phyloP scores from a whole-genome alignment of 2,797 vertebrate genomes.

The Geotrypetes seraphini region DNA sequence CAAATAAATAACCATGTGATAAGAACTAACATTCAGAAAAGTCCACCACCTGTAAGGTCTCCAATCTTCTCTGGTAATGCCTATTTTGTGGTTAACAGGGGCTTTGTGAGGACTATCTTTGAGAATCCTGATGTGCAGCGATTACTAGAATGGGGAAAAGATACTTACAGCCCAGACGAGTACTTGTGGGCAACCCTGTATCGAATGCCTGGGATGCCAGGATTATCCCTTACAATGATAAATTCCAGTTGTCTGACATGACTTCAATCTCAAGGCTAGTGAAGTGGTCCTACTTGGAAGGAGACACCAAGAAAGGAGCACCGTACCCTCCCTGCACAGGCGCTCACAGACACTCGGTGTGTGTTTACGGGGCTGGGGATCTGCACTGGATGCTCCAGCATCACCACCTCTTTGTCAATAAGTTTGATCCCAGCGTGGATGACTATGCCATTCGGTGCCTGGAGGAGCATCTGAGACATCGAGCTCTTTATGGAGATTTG shows the following conservation, averaged over 20 bases:
- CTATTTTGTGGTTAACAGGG: constrained; percentile 65
- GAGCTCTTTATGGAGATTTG: too few species aligned
- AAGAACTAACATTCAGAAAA: constrained; percentile 33
- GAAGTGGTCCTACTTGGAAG: constrained; percentile 68
- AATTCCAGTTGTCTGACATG: constrained; percentile 74
- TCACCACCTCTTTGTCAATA: constrained; percentile 80
- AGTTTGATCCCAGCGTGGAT: constrained; percentile 76
- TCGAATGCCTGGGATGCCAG: constrained; percentile 65
- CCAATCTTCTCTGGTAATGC: constrained; percentile 79
- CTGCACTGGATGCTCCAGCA: constrained; percentile 69
- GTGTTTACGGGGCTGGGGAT: constrained; percentile 77
- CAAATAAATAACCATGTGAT: constrained; percentile 4
- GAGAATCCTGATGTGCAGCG: constrained; percentile 28
- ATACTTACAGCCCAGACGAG: constrained; percentile 87
- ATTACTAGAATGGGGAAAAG: constrained; percentile 75
- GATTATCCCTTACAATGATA: constrained; percentile 46
- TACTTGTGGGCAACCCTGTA: constrained; percentile 82
- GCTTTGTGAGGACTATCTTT: constrained; percentile 65
- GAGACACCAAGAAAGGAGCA: constrained; percentile 55
- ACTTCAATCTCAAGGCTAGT: constrained; percentile 63
- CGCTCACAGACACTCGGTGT: constrained; percentile 51
- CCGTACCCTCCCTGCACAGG: constrained; percentile 69
- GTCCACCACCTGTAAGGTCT: constrained; percentile 49
- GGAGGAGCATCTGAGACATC: too few species aligned
- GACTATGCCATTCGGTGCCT: too few species aligned